These are phyloP conservation scores for Pterois miles DNA, from an alignment of 2,797 vertebrate species.

Conservation along the genomic window DNA sequence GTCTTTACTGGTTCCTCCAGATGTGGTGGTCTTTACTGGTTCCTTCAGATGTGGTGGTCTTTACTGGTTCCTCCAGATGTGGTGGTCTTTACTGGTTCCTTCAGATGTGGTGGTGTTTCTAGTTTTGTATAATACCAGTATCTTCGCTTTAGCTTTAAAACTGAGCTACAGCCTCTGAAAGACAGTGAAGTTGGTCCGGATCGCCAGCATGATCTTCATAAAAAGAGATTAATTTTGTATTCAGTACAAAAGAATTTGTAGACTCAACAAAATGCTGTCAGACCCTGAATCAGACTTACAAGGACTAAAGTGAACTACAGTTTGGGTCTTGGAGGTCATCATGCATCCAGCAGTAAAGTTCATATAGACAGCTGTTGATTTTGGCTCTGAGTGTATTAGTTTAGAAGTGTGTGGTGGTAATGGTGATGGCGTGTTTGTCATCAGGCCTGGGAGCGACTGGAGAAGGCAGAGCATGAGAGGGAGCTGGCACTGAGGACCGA, in stretches of 20 bases:
- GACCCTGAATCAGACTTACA: background rate
- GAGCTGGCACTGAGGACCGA: constrained; percentile 95
- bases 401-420: background rate
- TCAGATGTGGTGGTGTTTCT: no score
- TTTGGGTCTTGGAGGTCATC: background rate
- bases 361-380: background rate
- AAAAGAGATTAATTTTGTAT: background rate
- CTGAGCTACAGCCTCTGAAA: no score
- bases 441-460: constrained; percentile 96
- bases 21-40: no score
- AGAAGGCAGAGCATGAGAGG: constrained; percentile 96
- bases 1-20: no score
- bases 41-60: no score
- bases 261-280: background rate
- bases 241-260: background rate
- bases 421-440: background rate
- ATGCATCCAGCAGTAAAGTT: background rate
- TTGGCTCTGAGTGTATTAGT: background rate
- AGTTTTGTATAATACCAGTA: no score
- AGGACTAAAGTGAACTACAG: background rate
- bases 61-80: no score
- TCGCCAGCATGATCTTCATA: no score
- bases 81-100: no score
- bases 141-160: background rate
- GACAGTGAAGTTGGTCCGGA: no score